phyloP scores from a whole-genome alignment of 2,888 invertebrate species.

The Epirrhoe tristata region DNA sequence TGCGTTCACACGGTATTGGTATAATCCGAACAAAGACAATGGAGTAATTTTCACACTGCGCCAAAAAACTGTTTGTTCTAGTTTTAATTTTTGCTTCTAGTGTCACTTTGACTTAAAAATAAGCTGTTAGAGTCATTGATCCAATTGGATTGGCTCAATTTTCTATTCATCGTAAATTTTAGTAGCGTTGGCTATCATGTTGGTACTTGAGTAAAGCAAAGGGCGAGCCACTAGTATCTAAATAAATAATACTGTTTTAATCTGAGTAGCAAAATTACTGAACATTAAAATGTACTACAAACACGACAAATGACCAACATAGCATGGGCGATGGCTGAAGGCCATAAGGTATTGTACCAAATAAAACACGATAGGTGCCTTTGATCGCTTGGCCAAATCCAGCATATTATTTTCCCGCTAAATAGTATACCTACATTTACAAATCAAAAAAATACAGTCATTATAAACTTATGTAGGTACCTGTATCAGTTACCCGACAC shows the following conservation, averaged over 20 bases:
- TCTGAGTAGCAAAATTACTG: not conserved
- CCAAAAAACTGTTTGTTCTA: slow-evolving; percentile 13
- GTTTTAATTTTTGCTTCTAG: slow-evolving; percentile 8
- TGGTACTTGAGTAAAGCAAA: too few relatives aligned
- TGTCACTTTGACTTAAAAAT: not conserved
- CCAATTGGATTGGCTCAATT: too few relatives aligned
- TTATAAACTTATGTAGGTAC: too few relatives aligned
- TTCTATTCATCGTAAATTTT: too few relatives aligned
- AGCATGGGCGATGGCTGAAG: slow-evolving; percentile 36
- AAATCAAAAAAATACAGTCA: not conserved
- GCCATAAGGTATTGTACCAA: slow-evolving; percentile 34
- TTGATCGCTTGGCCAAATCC: not conserved
- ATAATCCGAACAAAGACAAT: slow-evolving; percentile 26
- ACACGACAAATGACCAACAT: slow-evolving; percentile 37
- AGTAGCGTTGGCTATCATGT: too few relatives aligned
- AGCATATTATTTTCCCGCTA: too few relatives aligned
- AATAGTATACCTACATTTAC: too few relatives aligned
- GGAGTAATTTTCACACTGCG: slow-evolving; percentile 35
- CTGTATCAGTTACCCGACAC: too few relatives aligned
- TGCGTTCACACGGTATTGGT: slow-evolving; percentile 31
- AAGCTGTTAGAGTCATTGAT: too few relatives aligned
- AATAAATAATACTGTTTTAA: not conserved
- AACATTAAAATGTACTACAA: slow-evolving; percentile 20
- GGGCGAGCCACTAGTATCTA: too few relatives aligned
- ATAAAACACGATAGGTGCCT: slow-evolving; percentile 29